Conservation (phyloP, 2,797 vertebrate species). For the Australoheros facetus region DNA sequence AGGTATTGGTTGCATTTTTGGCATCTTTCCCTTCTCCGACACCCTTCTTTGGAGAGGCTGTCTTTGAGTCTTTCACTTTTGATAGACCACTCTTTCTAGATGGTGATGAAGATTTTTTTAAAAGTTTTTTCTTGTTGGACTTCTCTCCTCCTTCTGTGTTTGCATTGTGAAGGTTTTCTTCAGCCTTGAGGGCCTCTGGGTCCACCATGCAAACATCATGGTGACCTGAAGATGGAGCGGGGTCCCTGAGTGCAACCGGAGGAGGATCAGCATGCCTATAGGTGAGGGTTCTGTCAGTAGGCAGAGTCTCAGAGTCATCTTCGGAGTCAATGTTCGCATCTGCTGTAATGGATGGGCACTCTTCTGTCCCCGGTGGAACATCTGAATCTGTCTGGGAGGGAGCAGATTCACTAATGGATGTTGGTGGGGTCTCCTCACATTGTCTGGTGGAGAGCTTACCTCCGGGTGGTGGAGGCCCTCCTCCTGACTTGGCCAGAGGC, state of each 20-base stretch:
- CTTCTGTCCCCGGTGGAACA: slow-evolving; percentile 95
- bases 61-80: slow-evolving; percentile 90
- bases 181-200: slow-evolving; percentile 89
- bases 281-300: slow-evolving; percentile 93
- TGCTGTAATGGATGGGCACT: slow-evolving; percentile 97
- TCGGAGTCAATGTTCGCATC: slow-evolving; percentile 98
- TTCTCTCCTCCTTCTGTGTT: slow-evolving; percentile 92
- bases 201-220: slow-evolving; percentile 97
- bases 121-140: slow-evolving; percentile 90
- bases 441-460: slow-evolving; percentile 88
- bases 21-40: slow-evolving; percentile 91
- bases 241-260: slow-evolving; percentile 87
- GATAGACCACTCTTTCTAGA: slow-evolving; percentile 87
- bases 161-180: slow-evolving; percentile 89
- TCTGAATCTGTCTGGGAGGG: slow-evolving; percentile 97
- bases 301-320: slow-evolving; percentile 97
- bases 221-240: slow-evolving; percentile 89
- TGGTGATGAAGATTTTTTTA: slow-evolving; percentile 91
- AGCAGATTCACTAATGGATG: slow-evolving; percentile 94
- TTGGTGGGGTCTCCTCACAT: slow-evolving; percentile 96
- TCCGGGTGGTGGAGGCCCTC: slow-evolving; percentile 87
- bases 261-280: slow-evolving; percentile 92
- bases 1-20: slow-evolving; percentile 96
- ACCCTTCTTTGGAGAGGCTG: slow-evolving; percentile 90
- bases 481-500: slow-evolving; percentile 84